Conservation (phyloP, 2,888 invertebrate genomes). For the Acanthosepion pharaonis region DNA sequence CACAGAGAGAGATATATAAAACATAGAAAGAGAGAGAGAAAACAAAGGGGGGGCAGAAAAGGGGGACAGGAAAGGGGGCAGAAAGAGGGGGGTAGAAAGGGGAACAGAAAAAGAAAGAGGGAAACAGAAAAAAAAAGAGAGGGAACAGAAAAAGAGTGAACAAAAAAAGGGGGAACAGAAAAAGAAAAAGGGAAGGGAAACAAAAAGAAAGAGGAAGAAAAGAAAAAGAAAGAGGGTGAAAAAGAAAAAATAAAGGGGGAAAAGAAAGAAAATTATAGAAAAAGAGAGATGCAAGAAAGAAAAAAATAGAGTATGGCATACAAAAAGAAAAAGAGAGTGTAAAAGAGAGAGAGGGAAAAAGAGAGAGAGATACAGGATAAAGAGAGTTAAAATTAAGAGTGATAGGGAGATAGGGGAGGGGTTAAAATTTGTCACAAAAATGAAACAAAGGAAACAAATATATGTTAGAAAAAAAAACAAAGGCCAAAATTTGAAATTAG, state of each 20-base stretch:
- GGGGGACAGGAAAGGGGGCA: too few relatives aligned
- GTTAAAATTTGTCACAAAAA: neutral
- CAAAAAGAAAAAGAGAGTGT: too few relatives aligned
- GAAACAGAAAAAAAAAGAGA: neutral
- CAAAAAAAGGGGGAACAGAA: neutral
- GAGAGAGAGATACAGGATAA: neutral
- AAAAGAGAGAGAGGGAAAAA: neutral
- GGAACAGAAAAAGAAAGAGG: neutral
- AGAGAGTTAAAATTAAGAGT: neutral
- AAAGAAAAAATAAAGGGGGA: fast-evolving
- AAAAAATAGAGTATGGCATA: too few relatives aligned
- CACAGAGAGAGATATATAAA: neutral
- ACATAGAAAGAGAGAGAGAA: neutral
- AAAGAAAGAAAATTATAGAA: neutral
- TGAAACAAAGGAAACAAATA: neutral
- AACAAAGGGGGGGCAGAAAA: neutral
- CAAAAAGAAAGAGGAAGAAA: neutral
- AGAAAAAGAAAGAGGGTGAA: neutral
- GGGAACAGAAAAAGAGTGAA: neutral
- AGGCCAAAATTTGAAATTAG: too few relatives aligned
- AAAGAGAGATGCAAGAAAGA: too few relatives aligned
- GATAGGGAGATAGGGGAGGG: neutral
- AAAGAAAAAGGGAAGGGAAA: neutral
- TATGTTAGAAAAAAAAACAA: too few relatives aligned
- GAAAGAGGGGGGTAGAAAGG: too few relatives aligned